phyloP scores from a whole-genome alignment of 2,113 vertebrate genomes.

The Mus pahari region DNA sequence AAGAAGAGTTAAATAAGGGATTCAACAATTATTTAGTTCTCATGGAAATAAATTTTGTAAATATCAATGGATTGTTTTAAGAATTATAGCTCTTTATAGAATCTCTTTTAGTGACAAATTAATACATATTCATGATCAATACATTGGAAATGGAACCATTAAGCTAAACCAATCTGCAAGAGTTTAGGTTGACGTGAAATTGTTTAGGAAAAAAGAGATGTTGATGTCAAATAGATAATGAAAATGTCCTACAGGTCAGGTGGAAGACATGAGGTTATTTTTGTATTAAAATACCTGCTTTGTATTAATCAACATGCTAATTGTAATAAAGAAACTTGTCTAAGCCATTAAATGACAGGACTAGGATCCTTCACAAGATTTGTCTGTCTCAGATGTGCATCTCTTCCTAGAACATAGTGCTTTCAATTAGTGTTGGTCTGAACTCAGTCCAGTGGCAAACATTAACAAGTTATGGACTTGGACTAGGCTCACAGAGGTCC shows the following conservation, averaged over 20 bases:
- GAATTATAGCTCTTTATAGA: neutral
- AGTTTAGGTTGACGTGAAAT: neutral
- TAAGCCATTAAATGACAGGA: neutral
- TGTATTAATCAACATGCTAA: neutral
- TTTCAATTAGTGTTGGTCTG: neutral
- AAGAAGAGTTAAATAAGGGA: constrained; percentile 41
- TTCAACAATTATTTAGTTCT: constrained; percentile 18
- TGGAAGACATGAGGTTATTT: neutral
- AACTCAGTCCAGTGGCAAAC: neutral
- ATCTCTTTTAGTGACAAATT: constrained; percentile 3
- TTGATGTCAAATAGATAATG: neutral
- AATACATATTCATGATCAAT: constrained; percentile 14
- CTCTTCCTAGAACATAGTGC: neutral
- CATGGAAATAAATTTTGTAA: constrained; percentile 16
- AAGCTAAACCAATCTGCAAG: neutral
- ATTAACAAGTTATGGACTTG: neutral
- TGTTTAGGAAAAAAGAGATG: constrained; percentile 39
- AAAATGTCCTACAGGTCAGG: constrained; percentile 24
- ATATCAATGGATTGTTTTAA: constrained; percentile 22
- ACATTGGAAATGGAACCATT: neutral
- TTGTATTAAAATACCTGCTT: constrained; percentile 50
- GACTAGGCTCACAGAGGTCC: neutral
- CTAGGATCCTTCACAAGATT: neutral
- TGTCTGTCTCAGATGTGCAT: neutral
- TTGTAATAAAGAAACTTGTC: neutral